These are phyloP conservation scores for Tupaia chinensis DNA, from an alignment of 2,113 vertebrate species.

Conservation along the genomic window DNA sequence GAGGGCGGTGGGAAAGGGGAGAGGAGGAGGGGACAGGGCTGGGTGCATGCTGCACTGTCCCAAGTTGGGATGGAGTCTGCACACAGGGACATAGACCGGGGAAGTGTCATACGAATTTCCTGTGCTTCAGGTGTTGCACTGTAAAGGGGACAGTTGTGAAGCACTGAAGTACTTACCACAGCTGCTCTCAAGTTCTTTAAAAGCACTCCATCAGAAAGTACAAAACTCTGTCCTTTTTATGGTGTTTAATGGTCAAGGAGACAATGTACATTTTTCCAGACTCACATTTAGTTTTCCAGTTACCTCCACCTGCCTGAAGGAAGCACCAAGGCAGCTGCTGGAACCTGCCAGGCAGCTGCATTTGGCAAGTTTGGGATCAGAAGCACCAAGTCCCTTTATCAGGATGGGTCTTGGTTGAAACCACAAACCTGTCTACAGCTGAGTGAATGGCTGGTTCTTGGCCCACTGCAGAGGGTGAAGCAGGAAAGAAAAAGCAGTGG, in stretches of 20 bases:
- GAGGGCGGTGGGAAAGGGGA: not conserved
- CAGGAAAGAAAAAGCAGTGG: not conserved
- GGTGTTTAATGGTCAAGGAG: slow-evolving; percentile 56
- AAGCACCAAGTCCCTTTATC: not conserved
- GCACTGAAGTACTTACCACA: not conserved
- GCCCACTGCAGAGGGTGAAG: not conserved
- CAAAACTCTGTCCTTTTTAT: slow-evolving; percentile 49
- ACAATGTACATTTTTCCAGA: slow-evolving; percentile 32
- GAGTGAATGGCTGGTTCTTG: not conserved
- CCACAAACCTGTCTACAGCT: not conserved
- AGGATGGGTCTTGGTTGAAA: not conserved
- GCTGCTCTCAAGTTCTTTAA: not conserved
- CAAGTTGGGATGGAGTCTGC: accelerated
- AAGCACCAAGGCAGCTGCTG: not conserved
- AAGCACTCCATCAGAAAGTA: slow-evolving; percentile 16
- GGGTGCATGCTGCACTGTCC: accelerated
- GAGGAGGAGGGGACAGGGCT: not conserved
- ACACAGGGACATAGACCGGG: too few species aligned
- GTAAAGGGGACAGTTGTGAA: not conserved
- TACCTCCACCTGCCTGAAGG: not conserved
- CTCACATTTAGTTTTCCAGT: not conserved
- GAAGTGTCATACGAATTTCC: too few species aligned
- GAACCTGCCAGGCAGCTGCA: not conserved
- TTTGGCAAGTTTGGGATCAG: not conserved
- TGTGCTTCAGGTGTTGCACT: not conserved